Evolutionary conservation across 2,888 invertebrate genomes (phyloP), one percentile per base, ranked within the genome.

Genomic region (Syrphus vitripennis): DNA sequence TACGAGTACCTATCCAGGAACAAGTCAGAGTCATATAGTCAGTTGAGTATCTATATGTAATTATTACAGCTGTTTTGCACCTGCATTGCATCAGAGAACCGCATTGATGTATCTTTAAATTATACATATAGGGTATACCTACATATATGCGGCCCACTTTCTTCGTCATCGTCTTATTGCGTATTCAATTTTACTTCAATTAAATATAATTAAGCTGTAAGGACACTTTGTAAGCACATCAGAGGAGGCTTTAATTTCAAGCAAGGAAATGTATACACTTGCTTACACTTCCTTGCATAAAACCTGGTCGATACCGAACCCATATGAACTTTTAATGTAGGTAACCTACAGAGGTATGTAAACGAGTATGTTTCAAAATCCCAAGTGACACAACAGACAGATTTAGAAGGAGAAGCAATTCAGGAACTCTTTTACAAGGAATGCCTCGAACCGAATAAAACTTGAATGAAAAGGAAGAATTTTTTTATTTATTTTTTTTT

Each of bases 201-300:
- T 78, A 83, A 83, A 78, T 74, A 74, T 63, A 78, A 78, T 83
- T 74, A 83, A 83, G 63, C 50, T 21, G 63, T 50, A 78, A 63
- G 83, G 83, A 83, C 61, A 69, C 80, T 75, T 53, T 40, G 10
- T 26, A n/a, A n/a, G 26, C 24, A n/a, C 26, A 24, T 16, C 40
- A 45, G 19, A 16, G 50, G 7, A 42, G 40, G 42, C 63, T 42
- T 63, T 26, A 45, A 45, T 45, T 45, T 65, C 65, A 65, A 65
- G 65, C 45, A 65, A 65, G 65, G 65, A 65, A 65, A 45, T 65
- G 14, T 16, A 21, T 14, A 31, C 26, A 53, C 34, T 57, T 57
- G 31, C 57, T 37, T 37, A 37, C 34, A 55, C 24, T 40, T 61
- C 37, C 37, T 40, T 63, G 12, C 7, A n/a, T n/a, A 14, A 34